Evolutionary conservation across 1,140 invertebrate species (phyloP).

Genomic region (Zeugodacus cucurbitae): DNA sequence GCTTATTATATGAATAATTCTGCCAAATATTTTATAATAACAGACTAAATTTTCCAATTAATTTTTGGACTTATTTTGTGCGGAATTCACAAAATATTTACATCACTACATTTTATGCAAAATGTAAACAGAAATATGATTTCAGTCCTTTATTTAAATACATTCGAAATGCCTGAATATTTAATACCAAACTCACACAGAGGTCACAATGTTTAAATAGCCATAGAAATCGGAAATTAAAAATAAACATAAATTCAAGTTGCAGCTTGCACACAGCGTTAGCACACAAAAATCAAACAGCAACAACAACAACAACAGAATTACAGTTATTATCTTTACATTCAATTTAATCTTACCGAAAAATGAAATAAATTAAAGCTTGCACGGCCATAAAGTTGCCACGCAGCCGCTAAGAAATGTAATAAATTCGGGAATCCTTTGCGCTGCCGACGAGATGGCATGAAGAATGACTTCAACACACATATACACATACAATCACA

Average conservation of each 20-base stretch:
- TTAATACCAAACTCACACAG: background rate
- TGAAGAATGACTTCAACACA: background rate
- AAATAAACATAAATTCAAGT: background rate
- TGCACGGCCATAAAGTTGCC: background rate
- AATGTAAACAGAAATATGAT: background rate
- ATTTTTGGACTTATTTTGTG: too few relatives aligned
- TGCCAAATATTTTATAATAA: too few relatives aligned
- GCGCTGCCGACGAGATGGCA: background rate
- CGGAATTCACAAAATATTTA: too few relatives aligned
- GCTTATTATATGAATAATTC: too few relatives aligned
- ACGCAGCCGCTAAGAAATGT: background rate
- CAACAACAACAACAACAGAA: background rate
- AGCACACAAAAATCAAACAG: background rate
- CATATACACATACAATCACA: background rate
- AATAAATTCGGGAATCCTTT: constrained; percentile 10
- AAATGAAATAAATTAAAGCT: constrained; percentile 18
- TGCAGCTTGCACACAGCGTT: background rate
- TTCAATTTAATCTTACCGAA: constrained; percentile 26
- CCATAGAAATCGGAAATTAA: background rate
- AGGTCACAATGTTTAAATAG: background rate
- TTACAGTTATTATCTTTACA: background rate
- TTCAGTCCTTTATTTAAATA: background rate
- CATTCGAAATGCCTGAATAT: background rate
- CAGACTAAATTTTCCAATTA: too few relatives aligned
- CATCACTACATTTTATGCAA: background rate